Base-by-base conservation (phyloP, 1,140 invertebrate genomes). In the Euwallacea fornicatus region DNA sequence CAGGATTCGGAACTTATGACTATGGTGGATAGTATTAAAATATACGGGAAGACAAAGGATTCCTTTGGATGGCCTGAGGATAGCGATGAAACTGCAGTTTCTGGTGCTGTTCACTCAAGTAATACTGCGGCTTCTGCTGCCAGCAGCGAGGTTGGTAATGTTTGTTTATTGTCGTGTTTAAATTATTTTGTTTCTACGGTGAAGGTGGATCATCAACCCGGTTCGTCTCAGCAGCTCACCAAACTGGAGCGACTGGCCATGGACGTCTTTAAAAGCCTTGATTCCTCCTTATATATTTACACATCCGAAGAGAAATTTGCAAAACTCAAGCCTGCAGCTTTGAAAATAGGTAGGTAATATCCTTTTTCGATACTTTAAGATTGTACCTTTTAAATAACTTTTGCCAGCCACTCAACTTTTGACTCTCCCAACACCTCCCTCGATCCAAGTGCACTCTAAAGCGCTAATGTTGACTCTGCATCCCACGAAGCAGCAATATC, bases 61-160 rank as follows among this genome's bases (percentile, higher is more conserved):
- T 85, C 90, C 0, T 97, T 98, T 83, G 96, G 95, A 53, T 98
- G 96, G 97, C 96, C 96, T 0, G 96, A 98, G 82, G 96, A 98
- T 79, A 88, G 87, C 10, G 96, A 98, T 77, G 96, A 98, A 72
- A 84, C 86, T 43, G 83, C 86, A 3, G 83, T 42, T 15, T 42
- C 65, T 10, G 58, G n/a, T 46, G 33, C 65, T 7, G 55, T 42
- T 7, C 15, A 42, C 2, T 15, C 85, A 11, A 78, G 82, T 4
- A 80, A 80, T 42, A 71, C 78, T 21, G 69, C 80, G 16, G 69
- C 80, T 6, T 73, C 79, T 6, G 77, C 82, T 59, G 55, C 53
- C 42, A 47, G 9, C 54, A 56, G 16, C 16, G 54, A 43, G 54
- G 54, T 33, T 56, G 16, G 16, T 15, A 50, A 50, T 10, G 13